These are phyloP conservation scores for Platycheirus albimanus DNA, from an alignment of 2,888 invertebrate species.

Conservation along the genomic window DNA sequence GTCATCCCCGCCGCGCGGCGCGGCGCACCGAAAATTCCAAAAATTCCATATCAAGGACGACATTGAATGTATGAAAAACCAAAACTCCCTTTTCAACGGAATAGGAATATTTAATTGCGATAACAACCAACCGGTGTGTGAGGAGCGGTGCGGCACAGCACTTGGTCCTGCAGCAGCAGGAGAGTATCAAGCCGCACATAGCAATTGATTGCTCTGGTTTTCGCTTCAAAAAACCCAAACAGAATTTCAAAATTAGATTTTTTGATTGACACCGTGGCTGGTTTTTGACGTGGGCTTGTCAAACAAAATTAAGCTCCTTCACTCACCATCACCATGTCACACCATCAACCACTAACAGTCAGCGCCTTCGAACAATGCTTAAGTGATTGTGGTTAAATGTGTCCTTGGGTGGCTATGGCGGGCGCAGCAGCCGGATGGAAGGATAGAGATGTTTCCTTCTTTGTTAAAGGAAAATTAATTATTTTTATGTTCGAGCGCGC, in stretches of 20 bases:
- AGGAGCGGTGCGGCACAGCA: too few relatives aligned
- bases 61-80: background rate
- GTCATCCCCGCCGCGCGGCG: too few relatives aligned
- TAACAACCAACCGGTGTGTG: background rate
- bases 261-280: conserved; percentile 13
- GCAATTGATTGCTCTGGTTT: background rate
- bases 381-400: conserved; percentile 14
- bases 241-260: conserved; percentile 34
- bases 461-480: conserved; percentile 26
- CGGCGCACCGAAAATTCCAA: background rate
- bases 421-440: too few relatives aligned
- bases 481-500: conserved; percentile 18
- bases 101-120: background rate
- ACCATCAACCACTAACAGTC: background rate
- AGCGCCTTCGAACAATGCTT: conserved; percentile 11
- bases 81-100: background rate
- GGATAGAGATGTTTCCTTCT: conserved; percentile 7
- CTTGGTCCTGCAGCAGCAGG: background rate
- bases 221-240: background rate
- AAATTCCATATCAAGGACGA: background rate
- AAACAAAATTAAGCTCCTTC: background rate
- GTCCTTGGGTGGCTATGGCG: too few relatives aligned
- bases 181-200: background rate
- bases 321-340: background rate
- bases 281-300: conserved; percentile 18